Percentiles rank a stretch among this genome's conserved stretches.
Conservation (phyloP, 2,113 vertebrate genomes). For the Sceloporus undulatus region DNA sequence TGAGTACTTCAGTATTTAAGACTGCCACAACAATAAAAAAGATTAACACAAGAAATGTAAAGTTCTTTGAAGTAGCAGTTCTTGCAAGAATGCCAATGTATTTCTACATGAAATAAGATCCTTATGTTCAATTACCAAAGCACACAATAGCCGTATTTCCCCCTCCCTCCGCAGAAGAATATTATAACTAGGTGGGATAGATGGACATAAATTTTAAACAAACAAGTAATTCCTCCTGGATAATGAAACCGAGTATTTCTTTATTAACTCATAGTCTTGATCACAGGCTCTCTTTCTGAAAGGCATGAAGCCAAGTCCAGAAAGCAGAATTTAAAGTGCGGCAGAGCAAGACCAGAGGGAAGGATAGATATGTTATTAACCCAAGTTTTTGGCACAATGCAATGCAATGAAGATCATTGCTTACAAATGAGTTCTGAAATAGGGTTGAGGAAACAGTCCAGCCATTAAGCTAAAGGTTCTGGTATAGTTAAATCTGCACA, state of each 20-base stretch:
- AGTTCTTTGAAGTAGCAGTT: slow-evolving; percentile 42
- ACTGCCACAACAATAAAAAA: not conserved
- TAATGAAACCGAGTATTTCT: slow-evolving; percentile 66
- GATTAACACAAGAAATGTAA: slow-evolving; percentile 31
- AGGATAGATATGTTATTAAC: slow-evolving; percentile 39
- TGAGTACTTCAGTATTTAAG: not conserved
- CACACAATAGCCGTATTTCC: slow-evolving; percentile 61
- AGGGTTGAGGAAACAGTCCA: slow-evolving; percentile 53
- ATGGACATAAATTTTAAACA: not conserved
- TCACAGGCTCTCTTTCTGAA: slow-evolving; percentile 55
- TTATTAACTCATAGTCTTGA: slow-evolving; percentile 53
- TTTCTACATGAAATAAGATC: slow-evolving; percentile 63
- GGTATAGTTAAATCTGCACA: slow-evolving; percentile 68
- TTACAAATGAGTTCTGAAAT: slow-evolving; percentile 68
- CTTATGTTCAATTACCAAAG: slow-evolving; percentile 67
- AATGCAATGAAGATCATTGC: slow-evolving; percentile 62
- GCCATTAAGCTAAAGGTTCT: slow-evolving; percentile 66
- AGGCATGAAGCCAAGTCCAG: slow-evolving; percentile 42
- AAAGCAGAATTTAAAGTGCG: not conserved
- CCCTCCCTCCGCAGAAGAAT: too few relatives aligned
- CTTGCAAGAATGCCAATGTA: slow-evolving; percentile 68
- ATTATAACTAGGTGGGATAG: not conserved
- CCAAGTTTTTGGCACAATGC: slow-evolving; percentile 49
- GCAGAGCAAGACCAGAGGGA: slow-evolving; percentile 36
- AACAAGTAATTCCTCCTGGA: slow-evolving; percentile 62